Base-by-base conservation (phyloP, 2,113 vertebrate species). In the Mormyrus lacerda region DNA sequence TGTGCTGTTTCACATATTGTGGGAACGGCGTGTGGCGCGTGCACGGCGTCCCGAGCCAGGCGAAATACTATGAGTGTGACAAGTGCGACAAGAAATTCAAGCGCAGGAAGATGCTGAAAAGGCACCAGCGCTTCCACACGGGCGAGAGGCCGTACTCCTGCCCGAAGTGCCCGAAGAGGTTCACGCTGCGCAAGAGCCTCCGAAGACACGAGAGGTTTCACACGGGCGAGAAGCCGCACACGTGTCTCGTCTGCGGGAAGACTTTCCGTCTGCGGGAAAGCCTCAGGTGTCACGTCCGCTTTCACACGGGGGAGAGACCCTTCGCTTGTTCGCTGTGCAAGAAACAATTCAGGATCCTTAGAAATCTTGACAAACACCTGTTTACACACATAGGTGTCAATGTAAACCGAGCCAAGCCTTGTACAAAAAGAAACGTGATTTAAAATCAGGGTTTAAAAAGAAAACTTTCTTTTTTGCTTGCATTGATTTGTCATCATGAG, bases 111-210 rank as follows among this genome's bases (percentile, higher is more conserved):
- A 91, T 94, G 13, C 92, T 96, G 1, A 92, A 93, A 10, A 91
- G 95, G 0, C 96, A 96, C n/a, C 93, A 94, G 58, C 95, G 95
- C 31, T 96, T 95, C 88, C 95, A 96, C 88, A 92, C 93, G 0
- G 95, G 95, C 0, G 95, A 96, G 39, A 95, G 88, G 47, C 96
- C 96, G 0, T 96, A 96, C 90, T 17, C 90, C 0, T 96, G 96
- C 27, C 1, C 90, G 0, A 8, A 4, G 3, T 96, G 96, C 90
- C 45, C 88, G 0, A 96, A 95, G 91, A 92, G 90, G 0, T 96
- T 96, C 1, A 94, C 93, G 0, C 91, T 95, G 86, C 92, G 94
- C 53, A 95, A 95, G 89, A 96, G 93, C 88, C 94, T 96, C 3
- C 92, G 95, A 0, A 91, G 95, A 3, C 96, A 96, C 89, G 0